phyloP scores from a whole-genome alignment of 2,113 vertebrate species.

The Theristicus caerulescens region DNA sequence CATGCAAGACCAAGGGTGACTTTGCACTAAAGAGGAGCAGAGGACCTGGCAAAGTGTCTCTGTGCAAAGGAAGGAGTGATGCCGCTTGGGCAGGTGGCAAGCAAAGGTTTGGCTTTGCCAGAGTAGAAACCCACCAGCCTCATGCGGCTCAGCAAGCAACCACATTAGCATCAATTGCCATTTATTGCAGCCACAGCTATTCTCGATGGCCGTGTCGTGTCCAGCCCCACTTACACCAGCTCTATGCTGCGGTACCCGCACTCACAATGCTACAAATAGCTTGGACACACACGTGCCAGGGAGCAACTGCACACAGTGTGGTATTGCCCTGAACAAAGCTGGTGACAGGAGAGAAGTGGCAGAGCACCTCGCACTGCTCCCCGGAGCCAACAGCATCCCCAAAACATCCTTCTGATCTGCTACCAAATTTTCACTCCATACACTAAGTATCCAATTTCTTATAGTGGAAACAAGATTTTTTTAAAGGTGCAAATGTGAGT shows the following conservation, averaged over 20 bases:
- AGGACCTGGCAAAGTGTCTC: neutral
- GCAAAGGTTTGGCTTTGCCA: neutral
- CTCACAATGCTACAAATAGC: neutral
- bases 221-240: neutral
- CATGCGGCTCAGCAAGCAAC: rapidly evolving
- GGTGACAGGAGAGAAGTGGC: neutral
- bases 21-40: neutral
- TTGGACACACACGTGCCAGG: rapidly evolving
- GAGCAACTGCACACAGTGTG: rapidly evolving
- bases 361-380: neutral
- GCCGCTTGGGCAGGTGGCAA: rapidly evolving
- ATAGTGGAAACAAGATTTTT: neutral
- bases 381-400: neutral
- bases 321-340: neutral
- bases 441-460: neutral
- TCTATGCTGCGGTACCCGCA: rapidly evolving
- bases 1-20: neutral
- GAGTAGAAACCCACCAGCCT: neutral
- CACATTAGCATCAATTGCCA: neutral
- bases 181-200: neutral
- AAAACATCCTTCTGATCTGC: neutral
- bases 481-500: neutral
- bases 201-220: rapidly evolving
- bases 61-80: neutral
- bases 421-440: neutral